Conservation (phyloP, 2,797 vertebrate species). For the Alca torda region DNA sequence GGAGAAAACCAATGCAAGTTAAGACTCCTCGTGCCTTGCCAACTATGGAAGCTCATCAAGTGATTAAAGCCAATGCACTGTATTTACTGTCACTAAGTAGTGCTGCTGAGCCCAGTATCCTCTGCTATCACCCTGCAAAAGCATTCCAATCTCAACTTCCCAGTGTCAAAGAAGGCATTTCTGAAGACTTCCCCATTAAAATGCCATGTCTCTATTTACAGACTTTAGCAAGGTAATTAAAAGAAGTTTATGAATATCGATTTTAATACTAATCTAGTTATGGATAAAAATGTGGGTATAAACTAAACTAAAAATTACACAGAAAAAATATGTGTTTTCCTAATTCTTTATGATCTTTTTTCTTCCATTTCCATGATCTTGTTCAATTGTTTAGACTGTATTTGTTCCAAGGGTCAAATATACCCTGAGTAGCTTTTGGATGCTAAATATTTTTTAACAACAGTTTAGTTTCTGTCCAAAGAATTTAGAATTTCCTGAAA, state of each 20-base stretch:
- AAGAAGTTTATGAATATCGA: background rate
- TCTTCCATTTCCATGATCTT: background rate
- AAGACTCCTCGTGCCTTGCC: conserved; percentile 96
- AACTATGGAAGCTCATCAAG: conserved; percentile 98
- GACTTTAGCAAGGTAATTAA: conserved; percentile 91
- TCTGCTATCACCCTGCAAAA: conserved; percentile 93
- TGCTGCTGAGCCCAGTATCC: conserved; percentile 92
- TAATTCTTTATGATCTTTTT: background rate
- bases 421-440: background rate
- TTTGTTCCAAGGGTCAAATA: background rate
- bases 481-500: background rate
- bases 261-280: background rate
- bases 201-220: conserved; percentile 98
- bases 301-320: background rate
- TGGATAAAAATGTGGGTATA: background rate
- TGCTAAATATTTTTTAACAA: background rate
- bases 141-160: conserved; percentile 93
- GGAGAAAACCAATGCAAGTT: conserved; percentile 95
- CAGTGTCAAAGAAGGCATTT: conserved; percentile 95
- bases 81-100: conserved; percentile 97
- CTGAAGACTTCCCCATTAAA: conserved; percentile 94
- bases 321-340: background rate
- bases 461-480: background rate
- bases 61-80: conserved; percentile 95
- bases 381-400: background rate